Evolutionary conservation across 2,113 vertebrate genomes (phyloP).

Genomic region (Ceyx cyanopectus): DNA sequence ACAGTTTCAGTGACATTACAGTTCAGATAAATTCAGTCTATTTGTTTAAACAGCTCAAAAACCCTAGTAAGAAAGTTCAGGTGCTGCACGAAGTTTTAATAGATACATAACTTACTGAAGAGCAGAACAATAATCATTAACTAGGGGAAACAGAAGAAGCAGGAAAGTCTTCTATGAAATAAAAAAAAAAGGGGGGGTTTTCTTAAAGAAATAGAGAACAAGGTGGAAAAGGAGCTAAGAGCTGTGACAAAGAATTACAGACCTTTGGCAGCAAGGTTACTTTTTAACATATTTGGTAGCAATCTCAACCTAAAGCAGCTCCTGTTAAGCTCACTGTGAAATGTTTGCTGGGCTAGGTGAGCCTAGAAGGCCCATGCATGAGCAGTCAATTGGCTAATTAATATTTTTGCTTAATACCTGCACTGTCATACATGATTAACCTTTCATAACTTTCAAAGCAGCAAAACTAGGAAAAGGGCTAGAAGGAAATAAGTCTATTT

Average conservation of each 20-base stretch:
- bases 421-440: background rate
- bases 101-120: background rate
- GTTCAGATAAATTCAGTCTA: background rate
- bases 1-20: background rate
- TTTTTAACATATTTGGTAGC: background rate
- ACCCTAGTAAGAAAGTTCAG: background rate
- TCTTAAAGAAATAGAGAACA: slow-evolving; percentile 15
- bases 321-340: background rate
- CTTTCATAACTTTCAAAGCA: background rate
- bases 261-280: background rate
- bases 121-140: background rate
- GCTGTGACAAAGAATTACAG: background rate
- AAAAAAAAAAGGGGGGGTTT: background rate
- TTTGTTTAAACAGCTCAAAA: background rate
- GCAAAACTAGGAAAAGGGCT: background rate
- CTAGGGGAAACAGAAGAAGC: background rate
- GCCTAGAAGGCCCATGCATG: background rate
- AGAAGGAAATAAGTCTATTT: background rate
- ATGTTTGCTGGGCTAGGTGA: background rate
- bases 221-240: background rate
- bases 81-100: background rate
- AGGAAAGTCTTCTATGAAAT: background rate
- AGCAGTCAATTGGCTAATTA: background rate
- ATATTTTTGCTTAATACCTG: background rate
- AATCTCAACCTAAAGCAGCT: background rate